phyloP scores from a whole-genome alignment of 2,888 invertebrate genomes.

The Latheticus oryzae region DNA sequence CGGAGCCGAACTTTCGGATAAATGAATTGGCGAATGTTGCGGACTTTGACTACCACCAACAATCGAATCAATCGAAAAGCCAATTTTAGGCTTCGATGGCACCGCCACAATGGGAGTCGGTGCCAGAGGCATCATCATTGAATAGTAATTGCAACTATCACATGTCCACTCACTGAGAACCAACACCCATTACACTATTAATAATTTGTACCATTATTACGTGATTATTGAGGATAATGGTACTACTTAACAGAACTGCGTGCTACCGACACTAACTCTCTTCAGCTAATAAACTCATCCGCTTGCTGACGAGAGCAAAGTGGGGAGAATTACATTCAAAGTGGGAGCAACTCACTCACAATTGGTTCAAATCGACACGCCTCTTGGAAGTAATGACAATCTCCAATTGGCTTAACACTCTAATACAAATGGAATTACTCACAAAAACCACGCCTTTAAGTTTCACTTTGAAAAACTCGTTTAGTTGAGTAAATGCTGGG shows the following conservation, averaged over 20 bases:
- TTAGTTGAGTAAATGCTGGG: constrained; percentile 57
- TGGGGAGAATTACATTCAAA: no score
- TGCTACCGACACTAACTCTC: constrained; percentile 63
- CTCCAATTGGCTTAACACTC: constrained; percentile 53
- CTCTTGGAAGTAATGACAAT: constrained; percentile 45
- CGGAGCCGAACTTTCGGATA: constrained; percentile 67
- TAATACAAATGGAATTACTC: constrained; percentile 60
- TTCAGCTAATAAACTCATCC: constrained; percentile 60
- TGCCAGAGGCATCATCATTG: constrained; percentile 93
- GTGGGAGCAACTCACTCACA: constrained; percentile 50
- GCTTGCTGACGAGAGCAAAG: constrained; percentile 43
- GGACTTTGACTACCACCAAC: constrained; percentile 76
- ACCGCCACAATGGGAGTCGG: constrained; percentile 92
- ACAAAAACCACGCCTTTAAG: constrained; percentile 53
- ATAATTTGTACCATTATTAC: constrained; percentile 27
- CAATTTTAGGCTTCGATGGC: constrained; percentile 93
- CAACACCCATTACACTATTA: constrained; percentile 11
- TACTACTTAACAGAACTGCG: constrained; percentile 50
- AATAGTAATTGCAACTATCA: constrained; percentile 42
- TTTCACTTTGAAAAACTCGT: constrained; percentile 60
- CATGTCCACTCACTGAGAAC: constrained; percentile 25
- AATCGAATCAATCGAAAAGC: constrained; percentile 94
- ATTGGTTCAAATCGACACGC: constrained; percentile 23
- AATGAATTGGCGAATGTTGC: constrained; percentile 67
- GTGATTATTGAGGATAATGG: constrained; percentile 45